A percentile compares a stretch with the other conserved stretches of the same genome.
These are phyloP conservation scores for Xestia xanthographa DNA, from an alignment of 2,888 invertebrate genomes.

Conservation along the genomic window DNA sequence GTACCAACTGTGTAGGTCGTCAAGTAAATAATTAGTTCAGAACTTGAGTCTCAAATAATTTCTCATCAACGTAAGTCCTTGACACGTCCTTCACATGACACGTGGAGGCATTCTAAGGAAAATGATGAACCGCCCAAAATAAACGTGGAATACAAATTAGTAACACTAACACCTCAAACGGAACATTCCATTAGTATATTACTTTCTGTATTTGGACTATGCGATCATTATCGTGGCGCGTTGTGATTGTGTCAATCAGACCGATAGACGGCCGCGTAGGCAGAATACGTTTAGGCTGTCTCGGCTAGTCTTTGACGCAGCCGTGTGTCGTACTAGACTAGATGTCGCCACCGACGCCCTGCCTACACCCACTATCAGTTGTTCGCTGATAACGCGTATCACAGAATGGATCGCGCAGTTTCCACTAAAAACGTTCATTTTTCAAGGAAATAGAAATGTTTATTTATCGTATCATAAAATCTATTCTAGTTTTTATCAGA, in stretches of 20 bases:
- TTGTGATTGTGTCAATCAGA: conserved; percentile 73
- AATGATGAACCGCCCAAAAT: conserved; percentile 37
- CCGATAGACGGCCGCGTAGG: conserved; percentile 64
- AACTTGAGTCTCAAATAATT: conserved; percentile 40
- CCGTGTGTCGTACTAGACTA: conserved; percentile 74
- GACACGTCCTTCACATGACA: conserved; percentile 35
- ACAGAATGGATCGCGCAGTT: conserved; percentile 67
- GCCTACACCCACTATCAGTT: conserved; percentile 73
- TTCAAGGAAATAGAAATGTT: conserved; percentile 69
- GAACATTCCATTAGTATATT: conserved; percentile 58
- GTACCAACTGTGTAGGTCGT: conserved; percentile 40
- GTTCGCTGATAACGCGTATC: conserved; percentile 78
- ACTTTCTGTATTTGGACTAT: conserved; percentile 66
- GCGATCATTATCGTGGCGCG: conserved; percentile 65
- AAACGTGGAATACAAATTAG: conserved; percentile 40
- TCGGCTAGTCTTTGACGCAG: conserved; percentile 58
- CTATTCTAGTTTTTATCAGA: conserved; percentile 64
- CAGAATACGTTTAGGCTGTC: conserved; percentile 49
- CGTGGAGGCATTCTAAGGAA: conserved; percentile 15
- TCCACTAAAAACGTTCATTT: conserved; percentile 69
- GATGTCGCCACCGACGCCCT: conserved; percentile 79
- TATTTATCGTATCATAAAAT: conserved; percentile 65
- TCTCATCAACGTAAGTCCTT: conserved; percentile 29
- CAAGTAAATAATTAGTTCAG: conserved; percentile 37
- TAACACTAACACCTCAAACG: conserved; percentile 39